Conservation (phyloP, 2,797 vertebrate species). For the Halcyon chelicuti region DNA sequence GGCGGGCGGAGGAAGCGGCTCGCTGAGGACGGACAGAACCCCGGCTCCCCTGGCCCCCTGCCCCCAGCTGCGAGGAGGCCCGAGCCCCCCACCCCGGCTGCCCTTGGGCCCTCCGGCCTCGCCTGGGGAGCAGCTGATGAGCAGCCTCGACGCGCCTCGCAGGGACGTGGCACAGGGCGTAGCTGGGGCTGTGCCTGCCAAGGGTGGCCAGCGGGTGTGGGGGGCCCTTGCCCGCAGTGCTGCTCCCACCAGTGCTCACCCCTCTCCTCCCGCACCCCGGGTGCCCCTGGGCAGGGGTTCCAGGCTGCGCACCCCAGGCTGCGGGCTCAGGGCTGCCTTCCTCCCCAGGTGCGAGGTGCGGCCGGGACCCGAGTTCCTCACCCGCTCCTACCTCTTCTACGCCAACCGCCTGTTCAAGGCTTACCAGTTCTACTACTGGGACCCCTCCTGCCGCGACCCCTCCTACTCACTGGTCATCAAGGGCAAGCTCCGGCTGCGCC, state of each 20-base stretch:
- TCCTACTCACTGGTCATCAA: constrained; percentile 89
- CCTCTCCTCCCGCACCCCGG: rapidly evolving
- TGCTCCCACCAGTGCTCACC: rapidly evolving
- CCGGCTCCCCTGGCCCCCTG: too few species aligned
- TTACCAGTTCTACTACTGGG: constrained; percentile 89
- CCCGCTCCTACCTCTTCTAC: constrained; percentile 89
- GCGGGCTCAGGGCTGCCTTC: not conserved
- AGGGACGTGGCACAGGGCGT: not conserved
- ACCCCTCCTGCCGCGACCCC: constrained; percentile 84
- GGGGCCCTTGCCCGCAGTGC: not conserved
- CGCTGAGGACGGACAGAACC: not conserved
- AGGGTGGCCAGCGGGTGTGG: rapidly evolving
- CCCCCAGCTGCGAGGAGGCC: not conserved
- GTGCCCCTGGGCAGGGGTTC: not conserved
- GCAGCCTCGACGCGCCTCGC: rapidly evolving
- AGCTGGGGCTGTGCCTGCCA: rapidly evolving
- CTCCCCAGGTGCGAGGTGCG: constrained; percentile 88
- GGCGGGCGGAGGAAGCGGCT: not conserved
- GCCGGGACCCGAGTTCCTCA: constrained; percentile 91
- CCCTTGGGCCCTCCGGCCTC: not conserved
- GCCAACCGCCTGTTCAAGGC: constrained; percentile 86
- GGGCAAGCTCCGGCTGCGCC: constrained; percentile 87
- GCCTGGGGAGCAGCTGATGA: not conserved
- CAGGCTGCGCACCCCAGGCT: rapidly evolving
- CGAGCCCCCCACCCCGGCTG: rapidly evolving